Percentiles rank a stretch among this genome's conserved stretches.
Evolutionary conservation across 2,113 vertebrate species (phyloP).

Genomic region (Campylomormyrus numenius): DNA sequence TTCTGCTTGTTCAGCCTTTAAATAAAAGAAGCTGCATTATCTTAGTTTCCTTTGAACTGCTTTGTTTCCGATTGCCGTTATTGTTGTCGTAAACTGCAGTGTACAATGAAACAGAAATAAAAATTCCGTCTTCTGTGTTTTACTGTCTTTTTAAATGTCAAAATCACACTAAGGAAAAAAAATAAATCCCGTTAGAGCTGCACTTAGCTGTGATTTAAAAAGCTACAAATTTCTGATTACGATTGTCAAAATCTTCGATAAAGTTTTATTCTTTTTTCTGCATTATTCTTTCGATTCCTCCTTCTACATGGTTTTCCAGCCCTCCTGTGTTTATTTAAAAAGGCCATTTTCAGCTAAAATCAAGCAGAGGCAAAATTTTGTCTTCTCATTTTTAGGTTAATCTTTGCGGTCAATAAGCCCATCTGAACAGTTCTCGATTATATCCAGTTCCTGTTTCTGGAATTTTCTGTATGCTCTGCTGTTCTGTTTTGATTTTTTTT

Average conservation of each 20-base stretch:
- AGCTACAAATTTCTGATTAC: neutral
- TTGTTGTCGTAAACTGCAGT: neutral
- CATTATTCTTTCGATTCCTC: neutral
- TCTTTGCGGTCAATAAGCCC: neutral
- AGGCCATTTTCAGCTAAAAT: neutral
- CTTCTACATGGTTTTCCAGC: neutral
- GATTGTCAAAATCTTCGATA: neutral
- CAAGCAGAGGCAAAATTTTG: neutral
- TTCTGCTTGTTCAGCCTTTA: neutral
- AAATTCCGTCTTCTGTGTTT: neutral
- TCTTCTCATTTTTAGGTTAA: neutral
- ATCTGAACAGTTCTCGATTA: neutral
- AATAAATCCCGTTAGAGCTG: neutral
- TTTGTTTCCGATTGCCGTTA: neutral
- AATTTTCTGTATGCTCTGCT: neutral
- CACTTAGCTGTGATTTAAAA: neutral
- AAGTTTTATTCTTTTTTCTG: neutral
- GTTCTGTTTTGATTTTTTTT: neutral
- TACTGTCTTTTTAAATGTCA: neutral
- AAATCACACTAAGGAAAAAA: neutral
- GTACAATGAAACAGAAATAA: neutral
- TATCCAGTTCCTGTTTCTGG: neutral
- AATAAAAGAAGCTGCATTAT: neutral
- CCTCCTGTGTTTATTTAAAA: neutral
- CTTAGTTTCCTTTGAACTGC: neutral